Conservation (phyloP, 2,888 invertebrate genomes). For the Oasisia sp. region DNA sequence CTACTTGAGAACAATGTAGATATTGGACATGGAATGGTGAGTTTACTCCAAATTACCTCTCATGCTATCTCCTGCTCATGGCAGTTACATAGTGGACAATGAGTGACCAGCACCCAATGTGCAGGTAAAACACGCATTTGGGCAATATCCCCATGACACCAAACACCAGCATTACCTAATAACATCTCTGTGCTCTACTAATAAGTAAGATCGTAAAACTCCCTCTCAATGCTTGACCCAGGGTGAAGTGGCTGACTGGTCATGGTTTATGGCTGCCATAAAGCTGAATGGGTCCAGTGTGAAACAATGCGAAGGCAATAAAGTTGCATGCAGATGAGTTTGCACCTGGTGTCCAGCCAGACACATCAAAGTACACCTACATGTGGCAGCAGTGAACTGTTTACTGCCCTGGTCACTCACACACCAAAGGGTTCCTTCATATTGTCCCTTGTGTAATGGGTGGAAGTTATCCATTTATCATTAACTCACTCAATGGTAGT, state of each 20-base stretch:
- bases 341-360: neutral
- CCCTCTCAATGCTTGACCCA: neutral
- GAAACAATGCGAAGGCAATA: neutral
- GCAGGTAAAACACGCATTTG: neutral
- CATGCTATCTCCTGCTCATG: neutral
- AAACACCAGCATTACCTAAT: constrained; percentile 17
- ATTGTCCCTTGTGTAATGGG: constrained; percentile 12
- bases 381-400: neutral
- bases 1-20: neutral
- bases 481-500: neutral
- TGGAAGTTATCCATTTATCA: constrained; percentile 3
- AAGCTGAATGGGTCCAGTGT: neutral
- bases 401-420: neutral
- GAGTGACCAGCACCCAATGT: neutral
- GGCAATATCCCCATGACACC: neutral
- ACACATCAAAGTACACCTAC: neutral
- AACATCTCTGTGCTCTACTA: neutral
- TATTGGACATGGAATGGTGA: neutral
- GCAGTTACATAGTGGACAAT: neutral
- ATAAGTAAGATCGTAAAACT: neutral
- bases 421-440: neutral
- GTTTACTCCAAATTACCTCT: too few species aligned
- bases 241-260: neutral
- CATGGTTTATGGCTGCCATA: neutral
- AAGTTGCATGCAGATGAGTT: constrained; percentile 12